Evolutionary conservation across 2,888 invertebrate genomes (phyloP).

Genomic region (Strigamia transsilvanica): DNA sequence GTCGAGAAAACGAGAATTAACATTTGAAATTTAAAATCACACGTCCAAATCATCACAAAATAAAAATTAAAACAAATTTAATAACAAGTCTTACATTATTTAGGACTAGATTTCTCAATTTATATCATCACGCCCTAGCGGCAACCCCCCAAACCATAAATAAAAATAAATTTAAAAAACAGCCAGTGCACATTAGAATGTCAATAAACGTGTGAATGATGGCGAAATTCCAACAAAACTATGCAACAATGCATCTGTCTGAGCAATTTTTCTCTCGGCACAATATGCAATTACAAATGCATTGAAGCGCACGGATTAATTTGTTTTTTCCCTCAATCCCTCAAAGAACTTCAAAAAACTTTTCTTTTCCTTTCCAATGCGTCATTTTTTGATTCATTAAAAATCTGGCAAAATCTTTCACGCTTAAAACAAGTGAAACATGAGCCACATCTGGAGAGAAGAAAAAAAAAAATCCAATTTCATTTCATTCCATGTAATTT

Average conservation of each 20-base stretch:
- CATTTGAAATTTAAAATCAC: no score
- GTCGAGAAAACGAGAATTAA: no score
- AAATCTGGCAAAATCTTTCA: background rate
- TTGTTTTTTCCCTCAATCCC: background rate
- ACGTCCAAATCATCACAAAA: no score
- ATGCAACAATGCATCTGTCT: background rate
- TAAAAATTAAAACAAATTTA: no score
- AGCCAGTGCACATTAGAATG: no score
- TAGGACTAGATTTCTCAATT: no score
- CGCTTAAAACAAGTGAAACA: background rate
- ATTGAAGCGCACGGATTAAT: background rate
- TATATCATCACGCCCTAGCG: no score
- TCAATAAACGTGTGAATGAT: background rate
- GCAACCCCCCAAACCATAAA: no score
- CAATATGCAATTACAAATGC: background rate
- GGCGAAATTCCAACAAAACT: no score
- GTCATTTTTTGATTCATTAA: conserved; percentile 13
- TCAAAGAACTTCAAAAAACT: background rate
- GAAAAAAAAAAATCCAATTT: background rate
- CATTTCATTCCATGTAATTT: no score
- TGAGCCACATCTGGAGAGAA: background rate
- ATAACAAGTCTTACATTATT: no score
- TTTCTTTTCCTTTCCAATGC: background rate
- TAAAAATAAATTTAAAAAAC: no score
- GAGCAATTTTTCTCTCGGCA: background rate